phyloP scores from a whole-genome alignment of 2,113 vertebrate genomes.

The Phylloscopus whistleri region DNA sequence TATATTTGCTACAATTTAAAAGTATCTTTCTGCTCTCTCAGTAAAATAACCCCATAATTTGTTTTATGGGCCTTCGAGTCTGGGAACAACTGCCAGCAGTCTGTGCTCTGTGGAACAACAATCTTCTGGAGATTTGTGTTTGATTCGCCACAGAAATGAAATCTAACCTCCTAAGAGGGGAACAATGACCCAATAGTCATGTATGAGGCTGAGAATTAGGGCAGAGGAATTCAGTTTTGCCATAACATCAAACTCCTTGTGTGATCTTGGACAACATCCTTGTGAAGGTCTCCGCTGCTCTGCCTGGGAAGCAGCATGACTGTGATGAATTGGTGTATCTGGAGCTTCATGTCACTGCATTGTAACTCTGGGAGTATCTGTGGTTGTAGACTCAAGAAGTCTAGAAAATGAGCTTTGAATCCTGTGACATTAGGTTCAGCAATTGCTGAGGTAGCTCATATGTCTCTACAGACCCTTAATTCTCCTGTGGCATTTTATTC shows the following conservation, averaged over 20 bases:
- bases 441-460: background rate
- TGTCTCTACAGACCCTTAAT: background rate
- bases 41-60: background rate
- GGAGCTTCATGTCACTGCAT: background rate
- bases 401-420: background rate
- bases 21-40: background rate
- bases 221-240: background rate
- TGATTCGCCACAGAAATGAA: conserved; percentile 38
- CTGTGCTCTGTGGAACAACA: background rate
- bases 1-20: background rate
- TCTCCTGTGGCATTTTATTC: background rate
- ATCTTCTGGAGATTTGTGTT: background rate
- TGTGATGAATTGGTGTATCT: background rate
- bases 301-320: background rate
- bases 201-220: background rate
- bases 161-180: background rate
- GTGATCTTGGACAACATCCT: background rate
- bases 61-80: background rate
- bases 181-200: background rate
- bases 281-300: background rate
- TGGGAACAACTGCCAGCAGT: conserved; percentile 6
- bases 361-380: background rate
- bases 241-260: background rate
- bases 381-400: background rate
- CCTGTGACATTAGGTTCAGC: background rate